Conservation (phyloP, 2,113 vertebrate species). For the Percina caprodes region DNA sequence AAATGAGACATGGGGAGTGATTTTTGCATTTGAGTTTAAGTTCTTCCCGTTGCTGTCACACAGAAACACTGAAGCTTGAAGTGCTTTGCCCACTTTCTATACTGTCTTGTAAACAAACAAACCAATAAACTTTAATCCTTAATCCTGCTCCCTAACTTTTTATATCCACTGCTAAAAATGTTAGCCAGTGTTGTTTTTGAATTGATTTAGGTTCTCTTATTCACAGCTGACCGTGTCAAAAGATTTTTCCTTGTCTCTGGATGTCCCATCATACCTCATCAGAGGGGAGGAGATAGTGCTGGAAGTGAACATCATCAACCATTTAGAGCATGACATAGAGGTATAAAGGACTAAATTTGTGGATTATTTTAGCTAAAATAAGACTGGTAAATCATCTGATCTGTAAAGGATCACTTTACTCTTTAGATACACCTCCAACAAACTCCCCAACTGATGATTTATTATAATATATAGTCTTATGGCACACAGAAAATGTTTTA, state of each 20-base stretch:
- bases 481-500: not conserved
- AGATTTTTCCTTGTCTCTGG: slow-evolving; percentile 89
- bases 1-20: not conserved
- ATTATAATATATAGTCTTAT: not conserved
- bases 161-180: not conserved
- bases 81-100: not conserved
- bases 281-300: slow-evolving; percentile 91
- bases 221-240: slow-evolving; percentile 88
- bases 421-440: not conserved
- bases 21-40: not conserved
- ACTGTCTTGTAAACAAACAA: not conserved
- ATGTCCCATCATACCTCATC: slow-evolving; percentile 86
- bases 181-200: not conserved
- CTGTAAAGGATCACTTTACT: not conserved
- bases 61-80: not conserved
- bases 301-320: slow-evolving; percentile 90
- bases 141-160: not conserved
- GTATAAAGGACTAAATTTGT: slow-evolving; percentile 71
- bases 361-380: not conserved
- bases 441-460: not conserved
- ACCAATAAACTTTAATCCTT: not conserved
- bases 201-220: slow-evolving; percentile 46
- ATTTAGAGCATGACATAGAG: slow-evolving; percentile 85
- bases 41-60: not conserved
- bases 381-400: not conserved